phyloP scores from a whole-genome alignment of 2,113 vertebrate species.

The Sceloporus tristichus region DNA sequence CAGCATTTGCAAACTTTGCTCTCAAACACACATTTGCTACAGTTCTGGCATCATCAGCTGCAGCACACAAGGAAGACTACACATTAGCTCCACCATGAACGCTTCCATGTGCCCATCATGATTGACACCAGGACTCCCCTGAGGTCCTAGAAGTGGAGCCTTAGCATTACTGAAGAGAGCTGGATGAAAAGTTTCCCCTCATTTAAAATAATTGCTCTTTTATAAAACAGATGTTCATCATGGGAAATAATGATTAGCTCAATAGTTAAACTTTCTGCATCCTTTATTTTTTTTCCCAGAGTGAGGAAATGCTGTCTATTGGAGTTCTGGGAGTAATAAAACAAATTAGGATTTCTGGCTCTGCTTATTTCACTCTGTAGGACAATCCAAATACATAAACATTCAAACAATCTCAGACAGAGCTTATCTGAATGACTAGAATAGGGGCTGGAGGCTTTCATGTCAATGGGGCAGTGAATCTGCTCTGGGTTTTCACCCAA shows the following conservation, averaged over 20 bases:
- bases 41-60: background rate
- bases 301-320: too few relatives aligned
- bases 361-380: too few relatives aligned
- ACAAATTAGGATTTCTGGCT: too few relatives aligned
- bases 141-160: background rate
- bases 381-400: too few relatives aligned
- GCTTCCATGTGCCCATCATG: background rate
- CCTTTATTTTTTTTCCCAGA: too few relatives aligned
- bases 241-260: background rate
- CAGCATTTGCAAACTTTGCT: conserved; percentile 56
- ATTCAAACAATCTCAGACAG: too few relatives aligned
- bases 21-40: background rate
- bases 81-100: conserved; percentile 4
- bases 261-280: too few relatives aligned
- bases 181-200: background rate
- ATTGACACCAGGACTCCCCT: background rate
- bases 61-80: fast-evolving
- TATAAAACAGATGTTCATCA: background rate
- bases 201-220: background rate
- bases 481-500: too few relatives aligned
- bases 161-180: fast-evolving
- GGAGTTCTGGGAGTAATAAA: too few relatives aligned
- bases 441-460: too few relatives aligned
- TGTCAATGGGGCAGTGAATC: too few relatives aligned
- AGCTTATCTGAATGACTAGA: too few relatives aligned